phyloP scores from a whole-genome alignment of 2,113 vertebrate species.

The Tiliqua scincoides region DNA sequence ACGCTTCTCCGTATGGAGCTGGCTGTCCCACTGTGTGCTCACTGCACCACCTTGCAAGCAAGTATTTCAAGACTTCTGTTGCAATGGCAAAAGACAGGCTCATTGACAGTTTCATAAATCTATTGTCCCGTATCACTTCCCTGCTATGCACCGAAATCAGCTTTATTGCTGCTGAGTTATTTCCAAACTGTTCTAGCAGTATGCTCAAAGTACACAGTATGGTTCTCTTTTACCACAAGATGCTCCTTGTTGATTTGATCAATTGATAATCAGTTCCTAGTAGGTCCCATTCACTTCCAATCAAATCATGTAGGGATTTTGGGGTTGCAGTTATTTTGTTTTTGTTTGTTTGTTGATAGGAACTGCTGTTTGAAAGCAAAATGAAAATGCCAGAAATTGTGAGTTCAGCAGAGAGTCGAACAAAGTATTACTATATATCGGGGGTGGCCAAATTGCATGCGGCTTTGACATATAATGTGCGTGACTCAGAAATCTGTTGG shows the following conservation, averaged over 20 bases:
- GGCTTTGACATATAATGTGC: too few relatives aligned
- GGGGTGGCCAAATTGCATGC: too few relatives aligned
- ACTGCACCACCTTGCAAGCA: neutral
- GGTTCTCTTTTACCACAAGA: neutral
- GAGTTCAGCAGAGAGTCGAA: neutral
- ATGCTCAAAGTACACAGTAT: neutral
- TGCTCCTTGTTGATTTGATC: neutral
- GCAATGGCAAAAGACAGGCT: neutral
- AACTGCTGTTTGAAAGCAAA: neutral
- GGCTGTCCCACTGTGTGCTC: too few relatives aligned
- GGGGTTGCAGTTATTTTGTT: neutral
- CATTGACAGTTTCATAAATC: neutral
- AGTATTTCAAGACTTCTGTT: slow-evolving; percentile 16
- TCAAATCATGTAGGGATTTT: neutral
- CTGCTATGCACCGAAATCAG: slow-evolving; percentile 13
- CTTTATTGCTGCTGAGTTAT: neutral
- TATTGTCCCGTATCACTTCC: slow-evolving; percentile 20
- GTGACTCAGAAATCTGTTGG: too few relatives aligned
- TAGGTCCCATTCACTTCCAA: slow-evolving; percentile 3
- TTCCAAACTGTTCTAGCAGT: neutral
- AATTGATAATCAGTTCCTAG: neutral
- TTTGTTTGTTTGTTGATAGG: neutral
- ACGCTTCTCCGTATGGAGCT: neutral
- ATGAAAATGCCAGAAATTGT: neutral
- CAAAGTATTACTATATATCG: neutral